Evolutionary conservation across 2,888 invertebrate species (phyloP), one percentile per base, ranked within the genome.

Genomic region (Globia sparganii): DNA sequence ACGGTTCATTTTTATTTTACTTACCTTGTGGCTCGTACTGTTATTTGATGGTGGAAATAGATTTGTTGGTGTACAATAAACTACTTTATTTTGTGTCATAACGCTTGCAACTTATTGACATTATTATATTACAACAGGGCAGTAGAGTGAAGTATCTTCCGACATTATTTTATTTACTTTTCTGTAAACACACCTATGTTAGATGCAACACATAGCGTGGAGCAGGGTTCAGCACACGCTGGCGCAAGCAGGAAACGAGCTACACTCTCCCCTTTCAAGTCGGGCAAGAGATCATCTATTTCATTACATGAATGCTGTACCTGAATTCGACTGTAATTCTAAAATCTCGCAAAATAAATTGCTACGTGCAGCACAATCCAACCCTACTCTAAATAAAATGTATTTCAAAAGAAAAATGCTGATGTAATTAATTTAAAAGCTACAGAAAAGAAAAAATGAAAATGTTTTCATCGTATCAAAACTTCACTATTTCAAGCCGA

Each of bases 391-490:
- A 85, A 88, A 87, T 88, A 86, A 86, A 84, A 87, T 82, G 62
- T 75, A 81, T 81, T 83, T 89, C 82, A 86, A 90, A 87, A 87
- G 81, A 81, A 89, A 83, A 79, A 87, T 82, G 78, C 81, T 84
- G 81, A 83, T 88, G 81, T 87, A 87, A 91, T 89, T 88, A 90
- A 87, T 82, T 81, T 86, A 83, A 90, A 85, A 87, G 85, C 88
- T 84, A 88, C 85, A 87, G 88, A 89, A 87, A 88, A 87, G 77
- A 81, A 83, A 90, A 87, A 87, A 86, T 85, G 67, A 86, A 87
- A 88, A 88, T 89, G 84, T 90, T 90, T 91, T 88, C 87, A 87
- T 87, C 76, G 72, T 78, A 89, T 88, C 84, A 87, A 86, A 90
- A 90, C 83, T 89, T 90, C 71, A 89, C 83, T 90, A 87, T 88